A percentile compares a stretch with the other conserved stretches of the same genome.
Conservation (phyloP, 2,888 invertebrate species). For the Hedychridium roseum region DNA sequence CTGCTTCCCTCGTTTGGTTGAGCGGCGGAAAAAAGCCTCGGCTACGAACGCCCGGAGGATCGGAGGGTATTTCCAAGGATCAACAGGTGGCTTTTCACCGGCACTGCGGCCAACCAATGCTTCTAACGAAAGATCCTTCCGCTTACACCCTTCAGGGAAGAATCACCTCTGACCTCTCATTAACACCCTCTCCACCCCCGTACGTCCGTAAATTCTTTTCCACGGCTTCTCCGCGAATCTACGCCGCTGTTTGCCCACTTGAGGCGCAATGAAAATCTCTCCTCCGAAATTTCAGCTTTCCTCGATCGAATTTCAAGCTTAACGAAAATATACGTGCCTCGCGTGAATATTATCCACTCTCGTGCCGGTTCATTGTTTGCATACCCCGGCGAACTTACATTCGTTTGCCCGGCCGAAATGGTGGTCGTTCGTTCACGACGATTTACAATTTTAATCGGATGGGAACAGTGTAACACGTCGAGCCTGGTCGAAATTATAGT, state of each 20-base stretch:
- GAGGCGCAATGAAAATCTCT: no score
- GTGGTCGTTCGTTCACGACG: neutral
- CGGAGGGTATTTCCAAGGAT: conserved; percentile 32
- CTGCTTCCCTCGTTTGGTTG: conserved; percentile 20
- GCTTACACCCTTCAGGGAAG: no score
- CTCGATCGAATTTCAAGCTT: neutral
- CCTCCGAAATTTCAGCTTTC: neutral
- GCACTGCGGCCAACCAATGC: neutral
- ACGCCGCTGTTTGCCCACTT: no score
- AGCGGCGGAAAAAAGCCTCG: conserved; percentile 11
- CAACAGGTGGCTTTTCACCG: conserved; percentile 40
- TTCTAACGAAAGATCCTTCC: conserved; percentile 19
- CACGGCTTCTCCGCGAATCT: no score
- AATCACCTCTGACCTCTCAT: no score
- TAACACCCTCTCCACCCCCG: no score
- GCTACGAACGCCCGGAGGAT: conserved; percentile 17
- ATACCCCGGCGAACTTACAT: no score
- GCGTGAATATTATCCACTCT: no score
- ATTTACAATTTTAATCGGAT: neutral
- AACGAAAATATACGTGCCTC: neutral
- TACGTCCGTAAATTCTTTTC: no score
- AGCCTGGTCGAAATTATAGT: neutral
- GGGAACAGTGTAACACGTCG: neutral
- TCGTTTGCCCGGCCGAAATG: neutral
- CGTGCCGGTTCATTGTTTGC: no score